These are phyloP conservation scores for Polyergus mexicanus DNA, from an alignment of 1,140 invertebrate species.

Conservation along the genomic window DNA sequence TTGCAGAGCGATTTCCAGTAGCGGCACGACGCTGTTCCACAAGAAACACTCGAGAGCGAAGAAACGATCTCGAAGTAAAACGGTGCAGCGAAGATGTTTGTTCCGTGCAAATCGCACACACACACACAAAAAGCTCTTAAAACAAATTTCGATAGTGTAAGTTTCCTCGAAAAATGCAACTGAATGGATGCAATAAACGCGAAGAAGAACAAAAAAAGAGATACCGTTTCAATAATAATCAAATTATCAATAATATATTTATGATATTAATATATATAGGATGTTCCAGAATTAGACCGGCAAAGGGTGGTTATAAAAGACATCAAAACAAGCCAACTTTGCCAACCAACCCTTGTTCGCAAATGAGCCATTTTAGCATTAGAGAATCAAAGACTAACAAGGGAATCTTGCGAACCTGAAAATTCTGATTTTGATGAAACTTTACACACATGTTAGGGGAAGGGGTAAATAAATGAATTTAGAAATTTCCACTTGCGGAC, in stretches of 20 bases:
- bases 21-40: slow-evolving; percentile 36
- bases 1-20: slow-evolving; percentile 59
- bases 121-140: neutral
- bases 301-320: too few species aligned
- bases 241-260: neutral
- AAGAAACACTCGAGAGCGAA: slow-evolving; percentile 45
- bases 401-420: too few species aligned
- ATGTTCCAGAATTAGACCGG: too few species aligned
- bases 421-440: too few species aligned
- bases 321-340: too few species aligned
- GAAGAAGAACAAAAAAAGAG: neutral
- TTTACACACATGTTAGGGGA: too few species aligned
- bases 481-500: too few species aligned
- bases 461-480: too few species aligned
- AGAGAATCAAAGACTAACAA: too few species aligned
- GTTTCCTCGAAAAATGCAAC: neutral
- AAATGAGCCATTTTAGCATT: too few species aligned
- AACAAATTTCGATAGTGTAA: slow-evolving; percentile 42
- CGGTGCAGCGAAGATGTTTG: slow-evolving; percentile 31
- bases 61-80: slow-evolving; percentile 48
- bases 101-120: slow-evolving; percentile 33
- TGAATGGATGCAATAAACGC: neutral
- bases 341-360: too few species aligned
- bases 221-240: neutral
- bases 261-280: neutral